Percentiles rank a stretch among this genome's conserved stretches.
Conservation (phyloP, 2,797 vertebrate species). For the Sebastes dallii region DNA sequence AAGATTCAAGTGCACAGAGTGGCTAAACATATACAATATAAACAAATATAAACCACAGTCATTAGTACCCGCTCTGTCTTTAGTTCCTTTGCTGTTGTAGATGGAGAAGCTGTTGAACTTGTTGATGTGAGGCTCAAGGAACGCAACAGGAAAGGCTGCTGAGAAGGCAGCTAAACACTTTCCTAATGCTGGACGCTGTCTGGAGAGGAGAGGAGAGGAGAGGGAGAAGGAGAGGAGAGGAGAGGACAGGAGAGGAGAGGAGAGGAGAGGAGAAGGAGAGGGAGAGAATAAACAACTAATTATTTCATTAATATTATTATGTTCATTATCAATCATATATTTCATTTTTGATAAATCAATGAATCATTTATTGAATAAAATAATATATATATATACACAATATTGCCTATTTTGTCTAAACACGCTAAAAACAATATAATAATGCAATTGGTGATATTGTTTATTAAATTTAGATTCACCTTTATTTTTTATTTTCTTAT, state of each 20-base stretch:
- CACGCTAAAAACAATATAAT: too few species aligned
- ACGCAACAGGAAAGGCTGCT: slow-evolving; percentile 93
- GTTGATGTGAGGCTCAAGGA: slow-evolving; percentile 93
- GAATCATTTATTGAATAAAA: too few species aligned
- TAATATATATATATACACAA: too few species aligned
- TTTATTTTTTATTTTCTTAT: background rate
- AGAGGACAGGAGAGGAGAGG: background rate
- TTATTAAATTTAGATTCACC: too few species aligned
- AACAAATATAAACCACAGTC: background rate
- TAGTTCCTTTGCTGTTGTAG: slow-evolving; percentile 88
- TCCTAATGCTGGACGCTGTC: slow-evolving; percentile 92
- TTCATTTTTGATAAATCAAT: too few species aligned
- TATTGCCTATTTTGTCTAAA: too few species aligned
- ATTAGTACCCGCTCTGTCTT: slow-evolving; percentile 86
- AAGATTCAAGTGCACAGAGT: background rate
- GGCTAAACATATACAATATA: background rate
- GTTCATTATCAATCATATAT: too few species aligned
- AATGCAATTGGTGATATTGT: too few species aligned
- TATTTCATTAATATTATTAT: too few species aligned
- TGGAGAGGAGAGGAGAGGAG: slow-evolving; percentile 50
- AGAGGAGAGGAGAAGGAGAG: background rate
- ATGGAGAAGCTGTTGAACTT: slow-evolving; percentile 92
- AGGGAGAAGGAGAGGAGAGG: too few species aligned
- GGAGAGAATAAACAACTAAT: too few species aligned
- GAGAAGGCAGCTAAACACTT: slow-evolving; percentile 95